Percentiles rank a stretch among this genome's conserved stretches.
These are phyloP conservation scores for Papilio elwesi DNA, from an alignment of 2,888 invertebrate species.

Conservation along the genomic window DNA sequence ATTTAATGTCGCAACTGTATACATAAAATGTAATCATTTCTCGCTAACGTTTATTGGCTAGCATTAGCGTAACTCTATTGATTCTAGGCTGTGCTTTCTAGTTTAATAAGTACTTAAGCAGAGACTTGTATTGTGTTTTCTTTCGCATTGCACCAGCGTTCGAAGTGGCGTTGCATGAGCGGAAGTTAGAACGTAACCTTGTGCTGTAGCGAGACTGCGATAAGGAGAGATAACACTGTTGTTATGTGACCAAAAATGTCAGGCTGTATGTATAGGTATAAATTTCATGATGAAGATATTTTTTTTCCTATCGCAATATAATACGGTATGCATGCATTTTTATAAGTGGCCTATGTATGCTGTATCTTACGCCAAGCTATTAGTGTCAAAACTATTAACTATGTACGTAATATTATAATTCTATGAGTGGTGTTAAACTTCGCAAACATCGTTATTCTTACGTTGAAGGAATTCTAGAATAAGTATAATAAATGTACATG, in stretches of 20 bases:
- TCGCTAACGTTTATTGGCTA: not conserved
- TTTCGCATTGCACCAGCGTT: constrained; percentile 19
- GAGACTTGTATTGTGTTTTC: constrained; percentile 15
- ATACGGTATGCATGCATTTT: too few species aligned
- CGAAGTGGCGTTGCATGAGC: constrained; percentile 16
- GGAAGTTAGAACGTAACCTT: constrained; percentile 4
- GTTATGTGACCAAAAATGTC: not conserved
- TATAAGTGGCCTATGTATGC: too few species aligned
- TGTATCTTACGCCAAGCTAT: too few species aligned
- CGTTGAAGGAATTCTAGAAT: too few species aligned
- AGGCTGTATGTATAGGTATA: not conserved
- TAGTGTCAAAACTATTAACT: too few species aligned
- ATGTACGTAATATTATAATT: too few species aligned
- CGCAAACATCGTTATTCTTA: too few species aligned
- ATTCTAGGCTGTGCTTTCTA: constrained; percentile 31
- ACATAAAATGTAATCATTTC: not conserved
- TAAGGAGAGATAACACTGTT: not conserved
- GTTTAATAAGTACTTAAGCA: constrained; percentile 15
- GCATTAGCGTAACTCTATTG: constrained; percentile 5
- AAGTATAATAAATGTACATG: too few species aligned
- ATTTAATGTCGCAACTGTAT: not conserved
- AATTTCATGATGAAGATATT: too few species aligned
- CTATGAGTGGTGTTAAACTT: too few species aligned
- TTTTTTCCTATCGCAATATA: too few species aligned
- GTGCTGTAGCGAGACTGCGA: not conserved